Conservation (phyloP, 2,888 invertebrate genomes). For the Agriotes lineatus region DNA sequence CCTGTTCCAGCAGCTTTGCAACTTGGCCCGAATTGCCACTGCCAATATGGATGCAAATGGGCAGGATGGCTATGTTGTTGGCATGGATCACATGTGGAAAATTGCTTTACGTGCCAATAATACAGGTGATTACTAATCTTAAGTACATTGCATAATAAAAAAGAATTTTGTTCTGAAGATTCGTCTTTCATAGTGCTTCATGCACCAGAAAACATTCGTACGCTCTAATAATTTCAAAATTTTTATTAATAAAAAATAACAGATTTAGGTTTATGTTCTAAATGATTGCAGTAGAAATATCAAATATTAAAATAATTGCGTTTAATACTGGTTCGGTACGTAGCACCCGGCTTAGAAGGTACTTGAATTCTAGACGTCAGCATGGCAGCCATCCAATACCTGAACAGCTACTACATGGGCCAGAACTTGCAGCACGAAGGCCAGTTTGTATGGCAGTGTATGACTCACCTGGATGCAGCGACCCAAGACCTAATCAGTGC, state of each 20-base stretch:
- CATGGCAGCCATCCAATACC: slow-evolving; percentile 93
- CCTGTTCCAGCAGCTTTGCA: slow-evolving; percentile 91
- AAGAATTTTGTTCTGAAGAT: too few relatives aligned
- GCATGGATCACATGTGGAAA: slow-evolving; percentile 95
- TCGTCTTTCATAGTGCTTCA: too few relatives aligned
- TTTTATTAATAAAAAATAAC: too few relatives aligned
- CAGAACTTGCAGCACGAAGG: slow-evolving; percentile 91
- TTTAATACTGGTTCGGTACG: too few relatives aligned
- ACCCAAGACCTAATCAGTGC: slow-evolving; percentile 75
- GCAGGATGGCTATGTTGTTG: slow-evolving; percentile 74
- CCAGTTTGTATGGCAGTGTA: slow-evolving; percentile 93
- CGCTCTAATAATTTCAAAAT: too few relatives aligned
- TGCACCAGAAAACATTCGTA: too few relatives aligned
- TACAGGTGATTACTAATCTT: slow-evolving; percentile 75
- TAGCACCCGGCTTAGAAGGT: background rate
- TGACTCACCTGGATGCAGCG: slow-evolving; percentile 90
- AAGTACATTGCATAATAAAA: too few relatives aligned
- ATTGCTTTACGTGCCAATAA: slow-evolving; percentile 91
- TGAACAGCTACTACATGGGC: slow-evolving; percentile 95
- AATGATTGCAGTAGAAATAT: too few relatives aligned
- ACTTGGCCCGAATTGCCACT: slow-evolving; percentile 85
- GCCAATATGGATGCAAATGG: slow-evolving; percentile 72
- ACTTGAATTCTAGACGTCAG: slow-evolving; percentile 78
- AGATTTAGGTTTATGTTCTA: too few relatives aligned
- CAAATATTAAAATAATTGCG: background rate